Percentiles rank a stretch among this genome's conserved stretches.
These are phyloP conservation scores for Darevskia mixta DNA, from an alignment of 2,797 vertebrate species.

Conservation along the genomic window DNA sequence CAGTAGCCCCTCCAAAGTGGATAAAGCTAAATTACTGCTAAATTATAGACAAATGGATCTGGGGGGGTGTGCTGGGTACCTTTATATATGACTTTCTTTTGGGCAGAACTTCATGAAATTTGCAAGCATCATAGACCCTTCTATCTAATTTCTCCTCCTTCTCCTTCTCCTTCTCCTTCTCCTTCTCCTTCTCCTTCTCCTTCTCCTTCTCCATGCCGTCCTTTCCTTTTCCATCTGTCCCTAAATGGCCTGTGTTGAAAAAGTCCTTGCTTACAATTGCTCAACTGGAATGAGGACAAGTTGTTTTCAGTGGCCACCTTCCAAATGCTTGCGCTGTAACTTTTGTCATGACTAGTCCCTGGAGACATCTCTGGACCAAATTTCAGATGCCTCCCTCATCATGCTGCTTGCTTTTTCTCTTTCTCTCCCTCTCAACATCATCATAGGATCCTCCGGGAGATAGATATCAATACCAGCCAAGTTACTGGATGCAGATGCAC, in stretches of 20 bases:
- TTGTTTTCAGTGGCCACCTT: conserved; percentile 79
- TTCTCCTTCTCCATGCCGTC: conserved; percentile 76
- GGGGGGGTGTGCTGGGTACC: no score
- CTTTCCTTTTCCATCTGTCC: conserved; percentile 77
- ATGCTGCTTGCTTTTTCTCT: conserved; percentile 48
- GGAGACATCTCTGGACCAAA: conserved; percentile 77
- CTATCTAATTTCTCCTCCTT: no score
- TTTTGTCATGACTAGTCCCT: conserved; percentile 79
- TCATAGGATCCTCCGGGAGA: conserved; percentile 27
- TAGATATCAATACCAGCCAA: conserved; percentile 39
- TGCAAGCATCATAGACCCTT: no score
- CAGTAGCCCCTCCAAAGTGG: no score
- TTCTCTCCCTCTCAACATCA: conserved; percentile 44
- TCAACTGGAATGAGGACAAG: conserved; percentile 82
- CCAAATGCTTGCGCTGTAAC: conserved; percentile 81
- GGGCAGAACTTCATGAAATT: no score
- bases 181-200: background rate
- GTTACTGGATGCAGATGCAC: conserved; percentile 14
- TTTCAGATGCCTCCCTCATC: conserved; percentile 64
- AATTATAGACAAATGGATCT: no score
- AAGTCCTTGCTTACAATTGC: conserved; percentile 78
- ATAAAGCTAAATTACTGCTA: no score
- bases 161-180: background rate
- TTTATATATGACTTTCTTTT: no score
- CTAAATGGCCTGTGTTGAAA: conserved; percentile 78